Conservation (phyloP, 2,888 invertebrate species). For the Byasa hedistus region DNA sequence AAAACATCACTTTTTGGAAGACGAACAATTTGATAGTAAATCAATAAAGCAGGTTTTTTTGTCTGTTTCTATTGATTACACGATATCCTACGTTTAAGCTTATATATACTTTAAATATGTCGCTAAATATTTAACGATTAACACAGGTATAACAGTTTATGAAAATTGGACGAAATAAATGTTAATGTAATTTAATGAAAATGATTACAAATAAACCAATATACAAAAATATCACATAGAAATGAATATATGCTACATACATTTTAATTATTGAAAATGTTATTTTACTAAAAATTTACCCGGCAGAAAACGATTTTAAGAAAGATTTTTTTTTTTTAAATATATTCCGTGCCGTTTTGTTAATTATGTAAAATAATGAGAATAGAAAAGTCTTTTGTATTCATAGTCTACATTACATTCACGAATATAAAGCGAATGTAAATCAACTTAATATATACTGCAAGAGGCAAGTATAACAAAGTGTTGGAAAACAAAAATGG, state of each 20-base stretch:
- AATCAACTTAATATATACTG: neutral
- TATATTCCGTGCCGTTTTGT: too few relatives aligned
- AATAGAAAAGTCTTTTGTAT: neutral
- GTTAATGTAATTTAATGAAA: conserved; percentile 1
- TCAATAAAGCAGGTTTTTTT: neutral
- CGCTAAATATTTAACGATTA: conserved; percentile 6
- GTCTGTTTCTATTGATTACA: conserved; percentile 1
- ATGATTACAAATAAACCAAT: neutral
- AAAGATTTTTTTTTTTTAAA: too few relatives aligned
- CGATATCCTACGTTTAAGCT: conserved; percentile 5
- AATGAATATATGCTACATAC: neutral
- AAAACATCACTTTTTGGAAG: conserved; percentile 3
- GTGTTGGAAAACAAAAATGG: neutral
- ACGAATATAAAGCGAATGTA: neutral
- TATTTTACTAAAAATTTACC: neutral
- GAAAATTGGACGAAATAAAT: conserved; percentile 3
- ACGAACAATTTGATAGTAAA: conserved; percentile 19
- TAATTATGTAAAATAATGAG: neutral
- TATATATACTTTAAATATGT: conserved; percentile 3
- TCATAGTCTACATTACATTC: neutral
- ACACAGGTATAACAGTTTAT: conserved; percentile 5
- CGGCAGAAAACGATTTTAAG: too few relatives aligned
- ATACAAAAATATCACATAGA: neutral
- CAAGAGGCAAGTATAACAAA: neutral
- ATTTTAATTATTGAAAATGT: neutral